Percentiles rank a stretch among this genome's conserved stretches.
Conservation (phyloP, 2,113 vertebrate species). For the Pygoscelis antarcticus region DNA sequence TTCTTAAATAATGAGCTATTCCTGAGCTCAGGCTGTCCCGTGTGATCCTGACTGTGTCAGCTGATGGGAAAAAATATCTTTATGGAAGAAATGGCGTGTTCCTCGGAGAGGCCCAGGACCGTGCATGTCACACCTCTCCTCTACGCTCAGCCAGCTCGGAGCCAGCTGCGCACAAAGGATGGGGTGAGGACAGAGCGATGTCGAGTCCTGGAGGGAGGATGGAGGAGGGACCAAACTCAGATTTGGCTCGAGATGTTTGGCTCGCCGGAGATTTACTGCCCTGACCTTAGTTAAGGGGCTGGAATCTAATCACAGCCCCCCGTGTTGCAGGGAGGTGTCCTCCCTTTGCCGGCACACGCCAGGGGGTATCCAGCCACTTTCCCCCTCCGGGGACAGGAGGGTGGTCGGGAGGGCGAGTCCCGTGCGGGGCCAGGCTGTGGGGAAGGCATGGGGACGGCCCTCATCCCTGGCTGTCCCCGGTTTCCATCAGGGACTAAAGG, state of each 20-base stretch:
- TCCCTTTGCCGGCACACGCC: background rate
- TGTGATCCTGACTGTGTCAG: constrained; percentile 46
- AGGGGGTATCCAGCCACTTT: fast-evolving
- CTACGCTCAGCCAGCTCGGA: background rate
- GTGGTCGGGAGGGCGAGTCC: background rate
- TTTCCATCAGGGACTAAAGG: background rate
- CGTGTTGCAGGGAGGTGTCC: background rate
- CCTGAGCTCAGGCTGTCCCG: background rate
- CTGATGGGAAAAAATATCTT: constrained; percentile 5
- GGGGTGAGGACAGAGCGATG: background rate
- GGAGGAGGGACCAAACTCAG: background rate
- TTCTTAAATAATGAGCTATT: background rate
- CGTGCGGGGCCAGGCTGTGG: background rate
- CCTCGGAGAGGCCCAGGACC: background rate
- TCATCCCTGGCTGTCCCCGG: background rate
- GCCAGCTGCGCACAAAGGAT: background rate
- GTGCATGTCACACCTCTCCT: background rate
- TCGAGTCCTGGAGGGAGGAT: background rate
- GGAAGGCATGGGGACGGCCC: fast-evolving
- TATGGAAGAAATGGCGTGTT: background rate
- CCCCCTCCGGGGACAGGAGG: background rate
- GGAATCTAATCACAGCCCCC: background rate
- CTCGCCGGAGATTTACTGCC: fast-evolving
- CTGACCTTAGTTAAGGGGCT: background rate
- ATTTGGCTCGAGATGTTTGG: background rate